Evolutionary conservation across 2,113 vertebrate genomes (phyloP), one percentile per base, ranked within the genome.

Genomic region (Notiomystis cincta): DNA sequence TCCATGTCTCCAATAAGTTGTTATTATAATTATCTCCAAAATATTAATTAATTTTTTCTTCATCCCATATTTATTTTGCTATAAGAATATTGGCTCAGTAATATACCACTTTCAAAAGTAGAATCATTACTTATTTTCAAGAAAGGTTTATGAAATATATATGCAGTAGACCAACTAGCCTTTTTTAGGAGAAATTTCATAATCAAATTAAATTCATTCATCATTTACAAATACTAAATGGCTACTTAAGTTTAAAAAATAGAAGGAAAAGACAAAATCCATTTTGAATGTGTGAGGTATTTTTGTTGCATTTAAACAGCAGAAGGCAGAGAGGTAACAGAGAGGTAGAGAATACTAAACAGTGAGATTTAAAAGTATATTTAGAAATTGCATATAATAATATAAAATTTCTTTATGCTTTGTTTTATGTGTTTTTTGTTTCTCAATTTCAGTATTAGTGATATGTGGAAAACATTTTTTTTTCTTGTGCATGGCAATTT

Each of bases 1-100:
- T 85, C 47, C 81, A 31, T 95, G 51, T 80, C 44, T 93, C 50
- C 24, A 87, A 54, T 82, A 83, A 85, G 25, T 18, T 84, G 79
- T 54, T 93, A 40, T 57, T 76, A 31, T 87, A 77, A 95, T 76
- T 87, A 56, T 18, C 30, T 87, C 33, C 24, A 82, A 92, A 92
- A 80, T 64, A 80, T 47, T 90, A 92, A 93, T 85, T 93, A n/a
- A 38, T 76, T 77, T 69, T 75, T 24, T 72, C 25, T 61, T 60
- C 17, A 91, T 28, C 19, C 4, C 10, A 22, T 50, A 81, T 87
- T 44, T 76, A 65, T 85, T 95, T 72, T 56, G 7, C 14, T 91
- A 5, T 56, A 57, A 72, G 12, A 51, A 44, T 80, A 70, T 42
- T 81, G 56, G 3, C 15, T 89, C 5, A 57, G 37, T 66, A 82